phyloP scores from a whole-genome alignment of 2,888 invertebrate genomes.

The Ophion ellenae region DNA sequence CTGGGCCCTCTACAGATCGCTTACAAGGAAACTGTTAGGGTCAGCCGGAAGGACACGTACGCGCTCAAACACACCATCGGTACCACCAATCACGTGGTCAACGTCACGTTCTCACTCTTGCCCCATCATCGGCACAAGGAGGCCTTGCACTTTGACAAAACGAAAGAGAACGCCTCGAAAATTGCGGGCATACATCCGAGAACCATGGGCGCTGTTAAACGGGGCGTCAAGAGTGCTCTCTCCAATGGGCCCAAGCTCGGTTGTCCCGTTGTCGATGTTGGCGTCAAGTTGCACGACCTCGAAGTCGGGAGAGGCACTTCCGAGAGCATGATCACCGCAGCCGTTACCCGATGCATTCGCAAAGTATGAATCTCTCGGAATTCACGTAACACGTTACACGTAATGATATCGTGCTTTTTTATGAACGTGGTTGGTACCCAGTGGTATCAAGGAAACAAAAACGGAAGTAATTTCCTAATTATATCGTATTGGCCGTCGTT shows the following conservation, averaged over 20 bases:
- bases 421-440: neutral
- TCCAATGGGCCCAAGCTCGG: conserved; percentile 93
- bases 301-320: conserved; percentile 91
- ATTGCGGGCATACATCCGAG: conserved; percentile 88
- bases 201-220: conserved; percentile 88
- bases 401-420: neutral
- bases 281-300: conserved; percentile 91
- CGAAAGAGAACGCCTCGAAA: conserved; percentile 88
- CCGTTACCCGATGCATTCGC: conserved; percentile 92
- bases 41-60: conserved; percentile 83
- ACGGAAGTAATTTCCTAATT: neutral
- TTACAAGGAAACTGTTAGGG: conserved; percentile 91
- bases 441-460: neutral
- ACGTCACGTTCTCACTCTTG: conserved; percentile 87
- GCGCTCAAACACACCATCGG: conserved; percentile 88
- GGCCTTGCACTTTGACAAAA: conserved; percentile 86
- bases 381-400: neutral
- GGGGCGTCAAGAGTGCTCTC: conserved; percentile 89
- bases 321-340: conserved; percentile 91
- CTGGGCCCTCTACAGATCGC: conserved; percentile 96
- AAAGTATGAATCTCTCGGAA: conserved; percentile 85
- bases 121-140: conserved; percentile 82
- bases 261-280: conserved; percentile 92
- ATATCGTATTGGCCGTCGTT: too few relatives aligned
- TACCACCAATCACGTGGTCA: conserved; percentile 86